These are phyloP conservation scores for Parnassius orleans DNA, from an alignment of 2,888 invertebrate genomes.

Conservation along the genomic window DNA sequence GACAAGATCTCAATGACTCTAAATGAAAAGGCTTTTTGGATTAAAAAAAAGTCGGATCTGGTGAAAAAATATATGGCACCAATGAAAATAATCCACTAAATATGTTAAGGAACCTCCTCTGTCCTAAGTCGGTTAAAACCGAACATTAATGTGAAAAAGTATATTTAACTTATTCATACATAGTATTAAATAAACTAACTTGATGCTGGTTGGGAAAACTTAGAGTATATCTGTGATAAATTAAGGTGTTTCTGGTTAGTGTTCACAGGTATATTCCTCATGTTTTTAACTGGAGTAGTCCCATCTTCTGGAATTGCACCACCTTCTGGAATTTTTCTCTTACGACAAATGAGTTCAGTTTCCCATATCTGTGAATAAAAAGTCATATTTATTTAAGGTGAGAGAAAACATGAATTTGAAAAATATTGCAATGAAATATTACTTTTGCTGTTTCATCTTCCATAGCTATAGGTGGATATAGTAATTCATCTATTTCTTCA, in stretches of 20 bases:
- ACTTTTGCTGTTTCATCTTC: conserved; percentile 72
- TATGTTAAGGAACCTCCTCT: no score
- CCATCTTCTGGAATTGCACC: conserved; percentile 55
- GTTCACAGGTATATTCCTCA: conserved; percentile 67
- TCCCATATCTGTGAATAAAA: conserved; percentile 64
- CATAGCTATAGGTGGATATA: conserved; percentile 67
- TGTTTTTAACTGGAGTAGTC: conserved; percentile 62
- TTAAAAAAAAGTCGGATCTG: no score
- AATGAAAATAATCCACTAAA: no score
- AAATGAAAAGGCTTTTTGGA: no score
- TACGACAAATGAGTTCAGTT: conserved; percentile 66
- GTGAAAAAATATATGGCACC: no score
- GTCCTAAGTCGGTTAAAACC: no score
- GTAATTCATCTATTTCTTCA: conserved; percentile 55
- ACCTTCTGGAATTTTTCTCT: conserved; percentile 67
- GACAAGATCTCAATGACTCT: no score
- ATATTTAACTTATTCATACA: no score
- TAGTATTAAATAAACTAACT: conserved; percentile 48
- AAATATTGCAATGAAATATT: conserved; percentile 27
- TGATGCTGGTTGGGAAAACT: conserved; percentile 70
- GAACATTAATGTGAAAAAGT: no score
- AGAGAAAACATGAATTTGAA: not conserved
- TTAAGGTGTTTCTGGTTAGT: conserved; percentile 74
- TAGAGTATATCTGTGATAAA: conserved; percentile 73
- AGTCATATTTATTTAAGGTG: not conserved